A percentile compares a stretch with the other conserved stretches of the same genome.
phyloP scores from a whole-genome alignment of 2,888 invertebrate species.

The Noctuana brunneofusca region DNA sequence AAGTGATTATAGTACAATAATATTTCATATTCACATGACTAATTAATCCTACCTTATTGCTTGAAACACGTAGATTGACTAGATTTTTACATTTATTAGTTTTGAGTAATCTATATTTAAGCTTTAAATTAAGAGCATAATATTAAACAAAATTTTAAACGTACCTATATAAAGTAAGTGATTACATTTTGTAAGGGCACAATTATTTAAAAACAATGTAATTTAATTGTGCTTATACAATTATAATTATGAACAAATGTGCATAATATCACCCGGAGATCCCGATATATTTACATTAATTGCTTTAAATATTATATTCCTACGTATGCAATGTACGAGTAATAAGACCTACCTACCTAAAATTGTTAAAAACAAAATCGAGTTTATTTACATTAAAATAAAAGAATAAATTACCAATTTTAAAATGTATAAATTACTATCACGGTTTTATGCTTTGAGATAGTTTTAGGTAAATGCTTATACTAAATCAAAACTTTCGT shows the following conservation, averaged over 20 bases:
- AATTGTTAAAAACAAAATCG: not conserved
- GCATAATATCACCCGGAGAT: too few species aligned
- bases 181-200: too few species aligned
- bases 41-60: constrained; percentile 59
- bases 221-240: too few species aligned
- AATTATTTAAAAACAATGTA: too few species aligned
- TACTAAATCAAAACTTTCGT: constrained; percentile 66
- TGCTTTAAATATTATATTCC: too few species aligned
- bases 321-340: too few species aligned
- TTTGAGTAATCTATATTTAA: not conserved
- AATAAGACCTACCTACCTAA: too few species aligned
- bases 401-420: not conserved
- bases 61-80: constrained; percentile 51
- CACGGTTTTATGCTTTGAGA: not conserved
- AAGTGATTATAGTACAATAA: constrained; percentile 28
- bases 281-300: too few species aligned
- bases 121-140: too few species aligned
- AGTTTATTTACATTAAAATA: not conserved
- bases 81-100: constrained; percentile 32
- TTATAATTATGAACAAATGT: too few species aligned
- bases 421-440: not conserved
- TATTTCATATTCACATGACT: constrained; percentile 7
- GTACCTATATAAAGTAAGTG: too few species aligned
- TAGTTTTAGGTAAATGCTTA: constrained; percentile 46
- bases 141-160: too few species aligned